Conservation (phyloP, 2,113 vertebrate species). For the Nymphicus hollandicus region DNA sequence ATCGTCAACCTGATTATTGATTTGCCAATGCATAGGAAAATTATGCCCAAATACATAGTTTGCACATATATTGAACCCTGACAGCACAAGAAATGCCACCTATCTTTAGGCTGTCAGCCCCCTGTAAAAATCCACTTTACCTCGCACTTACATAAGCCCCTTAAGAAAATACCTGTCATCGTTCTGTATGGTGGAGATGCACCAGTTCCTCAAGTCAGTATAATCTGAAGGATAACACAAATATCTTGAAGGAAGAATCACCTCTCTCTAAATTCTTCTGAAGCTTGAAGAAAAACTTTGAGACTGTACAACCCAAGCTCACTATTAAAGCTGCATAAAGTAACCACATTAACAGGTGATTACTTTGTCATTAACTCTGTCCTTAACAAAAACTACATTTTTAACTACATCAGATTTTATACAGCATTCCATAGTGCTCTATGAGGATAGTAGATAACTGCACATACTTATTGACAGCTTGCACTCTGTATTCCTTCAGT, state of each 20-base stretch:
- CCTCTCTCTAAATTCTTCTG: neutral
- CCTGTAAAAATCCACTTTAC: neutral
- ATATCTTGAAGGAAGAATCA: neutral
- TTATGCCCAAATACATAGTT: neutral
- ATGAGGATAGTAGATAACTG: neutral
- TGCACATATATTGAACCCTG: neutral
- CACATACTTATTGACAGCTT: neutral
- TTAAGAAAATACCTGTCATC: neutral
- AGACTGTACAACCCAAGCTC: neutral
- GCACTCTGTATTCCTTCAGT: neutral
- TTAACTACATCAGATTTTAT: neutral
- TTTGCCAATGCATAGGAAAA: neutral
- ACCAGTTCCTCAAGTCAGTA: neutral
- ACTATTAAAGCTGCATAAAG: neutral
- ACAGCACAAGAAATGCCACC: neutral
- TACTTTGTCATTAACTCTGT: neutral
- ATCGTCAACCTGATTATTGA: neutral
- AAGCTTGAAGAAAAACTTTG: constrained; percentile 48
- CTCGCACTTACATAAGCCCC: neutral
- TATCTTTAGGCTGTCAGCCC: neutral
- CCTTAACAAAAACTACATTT: neutral
- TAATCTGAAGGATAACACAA: neutral
- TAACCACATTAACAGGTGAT: neutral
- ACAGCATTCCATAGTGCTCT: neutral
- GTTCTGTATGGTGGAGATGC: neutral